These are phyloP conservation scores for Channa argus DNA, from an alignment of 2,113 vertebrate genomes.

Conservation along the genomic window DNA sequence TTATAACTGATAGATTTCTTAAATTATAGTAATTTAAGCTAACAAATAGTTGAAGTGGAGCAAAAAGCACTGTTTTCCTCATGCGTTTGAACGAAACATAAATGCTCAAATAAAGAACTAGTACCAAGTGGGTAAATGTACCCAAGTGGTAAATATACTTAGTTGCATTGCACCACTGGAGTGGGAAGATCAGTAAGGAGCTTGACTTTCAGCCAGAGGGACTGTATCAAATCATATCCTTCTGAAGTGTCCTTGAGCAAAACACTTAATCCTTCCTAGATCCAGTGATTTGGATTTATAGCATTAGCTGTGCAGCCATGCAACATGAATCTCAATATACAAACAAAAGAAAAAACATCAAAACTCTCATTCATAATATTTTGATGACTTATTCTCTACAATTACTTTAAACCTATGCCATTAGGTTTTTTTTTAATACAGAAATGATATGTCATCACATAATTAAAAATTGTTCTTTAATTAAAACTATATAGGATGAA, in stretches of 20 bases:
- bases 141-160: neutral
- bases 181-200: constrained; percentile 6
- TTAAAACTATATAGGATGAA: constrained; percentile 22
- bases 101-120: too few relatives aligned
- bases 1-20: too few relatives aligned
- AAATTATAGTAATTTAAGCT: too few relatives aligned
- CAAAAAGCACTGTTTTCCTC: neutral
- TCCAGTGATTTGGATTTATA: constrained; percentile 54
- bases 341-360: constrained; percentile 16
- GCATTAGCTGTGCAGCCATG: constrained; percentile 7
- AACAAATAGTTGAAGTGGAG: neutral
- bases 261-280: constrained; percentile 46
- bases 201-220: constrained; percentile 13
- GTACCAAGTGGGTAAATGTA: too few relatives aligned
- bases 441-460: constrained; percentile 10
- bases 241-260: constrained; percentile 60
- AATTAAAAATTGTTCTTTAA: constrained; percentile 11
- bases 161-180: neutral
- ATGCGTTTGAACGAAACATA: too few relatives aligned
- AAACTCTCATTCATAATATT: constrained; percentile 18
- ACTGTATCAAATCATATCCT: constrained; percentile 5
- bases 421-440: neutral
- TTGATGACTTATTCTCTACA: constrained; percentile 27
- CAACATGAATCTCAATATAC: constrained; percentile 7
- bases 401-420: neutral